These are phyloP conservation scores for Nerophis ophidion DNA, from an alignment of 2,113 vertebrate genomes.

Conservation along the genomic window DNA sequence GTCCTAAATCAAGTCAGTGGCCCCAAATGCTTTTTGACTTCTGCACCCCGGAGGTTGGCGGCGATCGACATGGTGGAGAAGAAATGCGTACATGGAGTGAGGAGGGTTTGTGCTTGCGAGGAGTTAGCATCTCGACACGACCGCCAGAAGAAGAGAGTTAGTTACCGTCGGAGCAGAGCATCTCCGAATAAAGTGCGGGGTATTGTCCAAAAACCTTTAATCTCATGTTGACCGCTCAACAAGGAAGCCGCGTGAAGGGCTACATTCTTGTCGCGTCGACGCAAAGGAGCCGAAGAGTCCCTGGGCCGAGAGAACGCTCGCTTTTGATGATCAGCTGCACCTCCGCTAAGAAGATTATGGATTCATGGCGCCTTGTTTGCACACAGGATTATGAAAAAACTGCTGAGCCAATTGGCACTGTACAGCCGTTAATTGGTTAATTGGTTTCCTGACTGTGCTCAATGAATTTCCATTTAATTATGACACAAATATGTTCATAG, in stretches of 20 bases:
- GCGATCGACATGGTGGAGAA: not conserved
- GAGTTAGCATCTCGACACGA: too few relatives aligned
- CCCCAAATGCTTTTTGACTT: too few relatives aligned
- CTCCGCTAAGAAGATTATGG: not conserved
- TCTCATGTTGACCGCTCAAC: conserved; percentile 41
- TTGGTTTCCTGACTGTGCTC: too few relatives aligned
- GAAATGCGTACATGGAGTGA: too few relatives aligned
- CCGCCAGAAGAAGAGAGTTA: too few relatives aligned
- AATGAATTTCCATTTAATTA: too few relatives aligned
- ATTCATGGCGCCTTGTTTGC: too few relatives aligned
- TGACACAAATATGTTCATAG: too few relatives aligned
- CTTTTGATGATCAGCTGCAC: not conserved
- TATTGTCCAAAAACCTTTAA: conserved; percentile 35
- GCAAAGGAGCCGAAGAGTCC: conserved; percentile 1
- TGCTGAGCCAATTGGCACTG: too few relatives aligned
- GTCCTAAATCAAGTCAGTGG: too few relatives aligned
- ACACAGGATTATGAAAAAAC: not conserved
- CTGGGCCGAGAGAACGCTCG: not conserved
- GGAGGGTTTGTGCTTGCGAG: not conserved
- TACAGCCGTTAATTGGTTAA: too few relatives aligned
- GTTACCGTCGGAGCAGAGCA: conserved; percentile 1
- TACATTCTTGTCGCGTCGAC: conserved; percentile 53
- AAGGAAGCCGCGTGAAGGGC: conserved; percentile 22
- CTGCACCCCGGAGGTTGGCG: too few relatives aligned
- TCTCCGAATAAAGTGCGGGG: conserved; percentile 62